phyloP scores from a whole-genome alignment of 1,140 invertebrate genomes.

The Ooceraea biroi region DNA sequence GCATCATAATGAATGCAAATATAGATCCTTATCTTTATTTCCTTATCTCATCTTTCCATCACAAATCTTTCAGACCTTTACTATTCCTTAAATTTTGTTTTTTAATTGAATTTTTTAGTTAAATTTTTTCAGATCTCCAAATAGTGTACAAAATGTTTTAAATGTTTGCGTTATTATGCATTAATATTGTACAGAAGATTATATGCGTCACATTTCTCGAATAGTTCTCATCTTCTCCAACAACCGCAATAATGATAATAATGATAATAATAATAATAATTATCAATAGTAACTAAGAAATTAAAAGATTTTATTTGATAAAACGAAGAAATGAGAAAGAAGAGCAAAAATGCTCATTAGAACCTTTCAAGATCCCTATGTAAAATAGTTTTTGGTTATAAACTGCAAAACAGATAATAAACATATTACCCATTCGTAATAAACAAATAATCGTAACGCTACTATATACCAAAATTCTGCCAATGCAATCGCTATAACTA shows the following conservation, averaged over 20 bases:
- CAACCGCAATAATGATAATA: conserved; percentile 74
- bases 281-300: conserved; percentile 67
- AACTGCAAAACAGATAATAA: conserved; percentile 71
- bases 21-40: background rate
- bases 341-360: conserved; percentile 58
- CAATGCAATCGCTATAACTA: conserved; percentile 55
- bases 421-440: conserved; percentile 59
- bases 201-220: conserved; percentile 9
- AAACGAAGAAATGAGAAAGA: conserved; percentile 59
- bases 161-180: no score
- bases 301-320: conserved; percentile 57
- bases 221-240: conserved; percentile 64
- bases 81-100: background rate
- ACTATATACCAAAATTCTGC: conserved; percentile 67
- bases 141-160: no score
- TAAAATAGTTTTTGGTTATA: conserved; percentile 74
- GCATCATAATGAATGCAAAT: background rate
- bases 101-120: background rate
- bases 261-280: conserved; percentile 72
- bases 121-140: background rate
- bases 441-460: conserved; percentile 65
- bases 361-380: conserved; percentile 57
- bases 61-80: background rate
- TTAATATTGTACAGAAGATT: conserved; percentile 6
- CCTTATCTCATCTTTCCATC: background rate